These are phyloP conservation scores for Hydroisotoma schaefferi DNA, from an alignment of 2,888 invertebrate genomes.

Conservation along the genomic window DNA sequence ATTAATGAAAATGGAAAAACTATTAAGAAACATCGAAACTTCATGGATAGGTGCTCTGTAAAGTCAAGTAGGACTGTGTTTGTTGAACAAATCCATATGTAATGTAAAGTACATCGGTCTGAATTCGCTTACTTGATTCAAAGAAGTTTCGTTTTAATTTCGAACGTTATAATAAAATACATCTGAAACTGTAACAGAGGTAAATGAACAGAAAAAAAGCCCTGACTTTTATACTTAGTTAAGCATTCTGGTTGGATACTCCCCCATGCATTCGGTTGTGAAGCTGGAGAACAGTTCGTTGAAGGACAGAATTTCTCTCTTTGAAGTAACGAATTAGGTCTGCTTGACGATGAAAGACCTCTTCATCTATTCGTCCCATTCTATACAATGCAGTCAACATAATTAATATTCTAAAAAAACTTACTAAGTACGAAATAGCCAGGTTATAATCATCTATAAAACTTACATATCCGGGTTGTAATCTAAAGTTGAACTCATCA, in stretches of 20 bases:
- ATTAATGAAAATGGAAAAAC: too few relatives aligned
- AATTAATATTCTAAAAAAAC: neutral
- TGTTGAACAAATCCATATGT: too few relatives aligned
- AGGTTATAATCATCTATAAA: neutral
- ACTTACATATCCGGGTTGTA: slow-evolving; percentile 47
- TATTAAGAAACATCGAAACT: too few relatives aligned
- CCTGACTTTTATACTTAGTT: too few relatives aligned
- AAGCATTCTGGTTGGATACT: neutral
- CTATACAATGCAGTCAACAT: slow-evolving; percentile 38
- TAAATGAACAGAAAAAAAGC: too few relatives aligned
- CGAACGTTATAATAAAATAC: too few relatives aligned
- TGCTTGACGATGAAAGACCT: slow-evolving; percentile 67
- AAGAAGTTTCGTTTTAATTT: too few relatives aligned
- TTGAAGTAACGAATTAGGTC: slow-evolving; percentile 66
- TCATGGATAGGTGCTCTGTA: too few relatives aligned
- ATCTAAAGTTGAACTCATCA: slow-evolving; percentile 57
- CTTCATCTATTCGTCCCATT: slow-evolving; percentile 57
- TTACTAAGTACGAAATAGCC: neutral
- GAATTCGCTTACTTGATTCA: too few relatives aligned
- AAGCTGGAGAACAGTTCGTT: slow-evolving; percentile 63
- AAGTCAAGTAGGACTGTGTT: too few relatives aligned
- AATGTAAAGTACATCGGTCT: too few relatives aligned
- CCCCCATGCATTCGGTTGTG: slow-evolving; percentile 55
- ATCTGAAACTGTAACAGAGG: too few relatives aligned
- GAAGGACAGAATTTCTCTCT: slow-evolving; percentile 64